Evolutionary conservation across 2,797 vertebrate genomes (phyloP).

Genomic region (Ciconia nigra): DNA sequence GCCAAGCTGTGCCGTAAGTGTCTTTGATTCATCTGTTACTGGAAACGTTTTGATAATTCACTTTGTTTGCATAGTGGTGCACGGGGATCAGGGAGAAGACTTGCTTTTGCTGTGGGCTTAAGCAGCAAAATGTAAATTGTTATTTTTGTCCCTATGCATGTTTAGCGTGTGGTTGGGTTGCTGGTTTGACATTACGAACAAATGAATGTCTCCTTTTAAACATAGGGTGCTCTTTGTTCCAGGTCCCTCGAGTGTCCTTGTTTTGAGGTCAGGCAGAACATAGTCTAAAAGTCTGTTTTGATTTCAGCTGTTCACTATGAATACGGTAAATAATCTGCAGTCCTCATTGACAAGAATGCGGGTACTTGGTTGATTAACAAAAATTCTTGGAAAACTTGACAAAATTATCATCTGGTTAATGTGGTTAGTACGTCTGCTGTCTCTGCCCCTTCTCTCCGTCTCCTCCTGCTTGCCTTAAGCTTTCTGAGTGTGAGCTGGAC

Average conservation of each 20-base stretch:
- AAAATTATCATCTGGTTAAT: not conserved
- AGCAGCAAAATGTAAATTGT: not conserved
- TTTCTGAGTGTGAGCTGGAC: fast-evolving
- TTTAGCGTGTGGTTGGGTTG: not conserved
- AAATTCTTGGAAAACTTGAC: not conserved
- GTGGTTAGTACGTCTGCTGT: not conserved
- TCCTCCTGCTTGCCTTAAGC: not conserved
- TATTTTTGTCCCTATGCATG: not conserved
- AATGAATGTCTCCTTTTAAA: not conserved
- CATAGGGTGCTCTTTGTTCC: not conserved
- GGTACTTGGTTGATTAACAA: not conserved
- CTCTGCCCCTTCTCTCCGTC: not conserved
- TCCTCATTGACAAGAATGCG: not conserved
- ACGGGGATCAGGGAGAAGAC: not conserved
- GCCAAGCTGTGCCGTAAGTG: not conserved
- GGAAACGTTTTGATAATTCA: not conserved
- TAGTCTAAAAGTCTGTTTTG: not conserved
- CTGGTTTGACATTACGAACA: not conserved
- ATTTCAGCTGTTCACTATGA: not conserved
- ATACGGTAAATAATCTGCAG: not conserved
- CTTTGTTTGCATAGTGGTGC: not conserved
- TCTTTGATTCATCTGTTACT: not conserved
- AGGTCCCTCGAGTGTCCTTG: not conserved
- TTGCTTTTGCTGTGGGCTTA: not conserved
- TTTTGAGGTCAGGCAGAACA: not conserved